A percentile compares a stretch with the other conserved stretches of the same genome.
Conservation (phyloP, 2,888 invertebrate species). For the Lasioglossum vierecki region DNA sequence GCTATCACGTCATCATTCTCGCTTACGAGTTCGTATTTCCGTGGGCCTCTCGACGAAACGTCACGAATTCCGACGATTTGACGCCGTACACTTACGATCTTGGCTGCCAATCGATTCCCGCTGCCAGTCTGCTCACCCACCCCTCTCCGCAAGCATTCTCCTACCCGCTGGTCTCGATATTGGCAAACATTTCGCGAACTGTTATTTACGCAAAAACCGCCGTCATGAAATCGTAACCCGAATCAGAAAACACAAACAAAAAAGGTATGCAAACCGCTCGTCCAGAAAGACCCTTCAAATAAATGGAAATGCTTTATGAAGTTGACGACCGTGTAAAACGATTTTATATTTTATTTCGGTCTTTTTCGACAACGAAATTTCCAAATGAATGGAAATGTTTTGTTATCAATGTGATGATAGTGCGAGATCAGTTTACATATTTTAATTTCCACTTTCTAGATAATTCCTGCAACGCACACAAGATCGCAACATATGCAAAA, state of each 20-base stretch:
- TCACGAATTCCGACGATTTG: slow-evolving; percentile 62
- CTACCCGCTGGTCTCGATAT: slow-evolving; percentile 6
- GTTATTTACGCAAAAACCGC: slow-evolving; percentile 26
- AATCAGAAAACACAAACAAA: not conserved
- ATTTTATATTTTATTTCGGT: not conserved
- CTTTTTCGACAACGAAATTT: not conserved
- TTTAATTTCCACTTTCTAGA: not conserved
- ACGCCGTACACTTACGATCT: slow-evolving; percentile 55
- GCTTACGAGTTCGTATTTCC: slow-evolving; percentile 57
- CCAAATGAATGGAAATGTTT: not conserved
- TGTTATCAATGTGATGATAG: not conserved
- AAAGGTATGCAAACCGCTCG: not conserved
- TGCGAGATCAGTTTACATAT: not conserved
- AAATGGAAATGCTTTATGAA: not conserved
- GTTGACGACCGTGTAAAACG: not conserved
- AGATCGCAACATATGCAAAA: not conserved
- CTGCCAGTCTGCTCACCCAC: slow-evolving; percentile 38
- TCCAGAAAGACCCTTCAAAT: not conserved
- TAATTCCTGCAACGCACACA: not conserved
- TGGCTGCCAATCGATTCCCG: slow-evolving; percentile 54
- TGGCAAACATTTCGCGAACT: slow-evolving; percentile 50
- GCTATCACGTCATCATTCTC: slow-evolving; percentile 61
- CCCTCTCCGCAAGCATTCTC: not conserved
- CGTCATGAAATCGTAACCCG: not conserved
- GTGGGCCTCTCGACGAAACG: slow-evolving; percentile 55